Evolutionary conservation across 2,797 vertebrate species (phyloP).

Genomic region (Labroides dimidiatus): DNA sequence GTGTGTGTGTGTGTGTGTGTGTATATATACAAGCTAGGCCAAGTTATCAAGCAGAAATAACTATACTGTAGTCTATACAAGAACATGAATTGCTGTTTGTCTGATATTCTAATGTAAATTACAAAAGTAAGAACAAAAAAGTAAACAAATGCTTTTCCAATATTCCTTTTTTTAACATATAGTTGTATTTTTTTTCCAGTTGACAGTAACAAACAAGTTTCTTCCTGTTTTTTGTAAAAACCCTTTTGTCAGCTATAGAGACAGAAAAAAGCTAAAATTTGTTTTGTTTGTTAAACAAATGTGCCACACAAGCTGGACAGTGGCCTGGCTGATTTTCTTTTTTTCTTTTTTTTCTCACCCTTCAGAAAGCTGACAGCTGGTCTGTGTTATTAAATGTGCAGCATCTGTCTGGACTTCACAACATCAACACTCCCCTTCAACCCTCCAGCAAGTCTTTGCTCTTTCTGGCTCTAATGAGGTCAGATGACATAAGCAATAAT

Average conservation of each 20-base stretch:
- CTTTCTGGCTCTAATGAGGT: constrained; percentile 52
- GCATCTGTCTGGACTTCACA: constrained; percentile 77
- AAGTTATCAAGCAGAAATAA: no score
- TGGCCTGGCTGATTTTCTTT: constrained; percentile 52
- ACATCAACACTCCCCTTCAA: constrained; percentile 32
- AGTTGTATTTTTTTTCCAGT: background rate
- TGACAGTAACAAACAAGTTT: background rate
- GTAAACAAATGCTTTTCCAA: background rate
- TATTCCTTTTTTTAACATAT: background rate
- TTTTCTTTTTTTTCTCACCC: constrained; percentile 61
- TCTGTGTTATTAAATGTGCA: constrained; percentile 74
- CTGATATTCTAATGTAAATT: no score
- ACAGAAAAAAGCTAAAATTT: constrained; percentile 10
- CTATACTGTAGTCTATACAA: no score
- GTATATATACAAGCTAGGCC: no score
- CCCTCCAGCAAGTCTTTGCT: constrained; percentile 48
- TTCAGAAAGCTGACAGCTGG: constrained; percentile 72
- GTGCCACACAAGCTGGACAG: constrained; percentile 24
- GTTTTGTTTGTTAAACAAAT: constrained; percentile 15
- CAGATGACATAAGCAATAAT: constrained; percentile 33
- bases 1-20: no score
- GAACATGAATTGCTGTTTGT: no score
- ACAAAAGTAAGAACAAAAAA: no score
- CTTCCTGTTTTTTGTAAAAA: no score
- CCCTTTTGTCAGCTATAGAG: background rate